A percentile compares a stretch with the other conserved stretches of the same genome.
These are phyloP conservation scores for Australoheros scitulus DNA, from an alignment of 2,113 vertebrate species.

Conservation along the genomic window DNA sequence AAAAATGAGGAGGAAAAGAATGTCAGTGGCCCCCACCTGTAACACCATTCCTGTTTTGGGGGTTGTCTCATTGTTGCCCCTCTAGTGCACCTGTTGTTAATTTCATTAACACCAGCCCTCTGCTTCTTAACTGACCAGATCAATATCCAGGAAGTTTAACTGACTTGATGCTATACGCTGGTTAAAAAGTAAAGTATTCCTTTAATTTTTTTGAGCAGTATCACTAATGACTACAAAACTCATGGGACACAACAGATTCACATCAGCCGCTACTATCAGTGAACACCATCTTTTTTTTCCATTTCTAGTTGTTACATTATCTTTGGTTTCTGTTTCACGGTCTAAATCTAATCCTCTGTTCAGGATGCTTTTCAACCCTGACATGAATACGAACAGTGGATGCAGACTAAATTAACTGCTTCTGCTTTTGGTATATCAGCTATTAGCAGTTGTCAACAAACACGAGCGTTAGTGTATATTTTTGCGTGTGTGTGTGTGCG, in stretches of 20 bases:
- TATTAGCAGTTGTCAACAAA: slow-evolving; percentile 38
- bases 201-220: no score
- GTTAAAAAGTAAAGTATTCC: no score
- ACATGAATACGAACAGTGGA: background rate
- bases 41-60: no score
- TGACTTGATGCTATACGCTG: no score
- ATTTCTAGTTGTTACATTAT: background rate
- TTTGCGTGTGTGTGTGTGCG: slow-evolving; percentile 10
- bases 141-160: no score
- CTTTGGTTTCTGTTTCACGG: background rate
- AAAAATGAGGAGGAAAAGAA: no score
- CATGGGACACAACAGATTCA: background rate
- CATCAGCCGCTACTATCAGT: background rate
- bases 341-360: slow-evolving; percentile 19
- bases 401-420: slow-evolving; percentile 1
- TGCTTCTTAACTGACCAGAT: no score
- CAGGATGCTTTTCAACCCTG: background rate
- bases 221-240: background rate
- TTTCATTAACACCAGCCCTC: no score
- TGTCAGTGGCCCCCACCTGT: no score
- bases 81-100: no score
- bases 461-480: slow-evolving; percentile 4
- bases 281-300: background rate
- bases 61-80: no score
- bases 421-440: slow-evolving; percentile 3